Base-by-base conservation (phyloP, 1,140 invertebrate genomes). In the Saccostrea echinata region DNA sequence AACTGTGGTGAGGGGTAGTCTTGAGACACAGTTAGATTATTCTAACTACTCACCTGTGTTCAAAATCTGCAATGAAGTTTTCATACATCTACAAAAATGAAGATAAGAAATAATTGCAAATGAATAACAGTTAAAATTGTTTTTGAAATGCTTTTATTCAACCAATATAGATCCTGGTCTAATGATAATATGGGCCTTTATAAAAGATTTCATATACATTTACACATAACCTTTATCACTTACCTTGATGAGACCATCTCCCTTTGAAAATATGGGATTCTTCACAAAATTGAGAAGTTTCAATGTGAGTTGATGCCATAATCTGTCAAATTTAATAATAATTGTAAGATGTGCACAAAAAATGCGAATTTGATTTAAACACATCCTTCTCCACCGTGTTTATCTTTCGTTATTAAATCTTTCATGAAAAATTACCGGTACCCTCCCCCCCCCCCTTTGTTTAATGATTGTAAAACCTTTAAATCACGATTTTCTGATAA, bases 261-360 rank as follows among this genome's bases (percentile, higher is more conserved):
- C 97, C 93, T 97, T 96, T 91, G 98, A 97, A 80, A 98, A 95
- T 0, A 96, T 94, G 16, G 97, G 97, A 94, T 97, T 96, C 91
- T 97, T 97, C 1, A 99, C 97, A 94, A 99, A 97, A 82, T 96
- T 96, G 52, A 97, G 95, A 52, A 99, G 94, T 95, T 97, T 97
- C 51, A 99, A 94, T 9, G 98, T 99, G 87, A 99, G 94, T 95
- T 99, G 98, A 96, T 99, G 98, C 98, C 98, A 99, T 96, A 99
- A 96, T 95, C 98, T 98, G 88, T 51, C 95, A 93, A 96, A 30
- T 8, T 27, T 30, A 11, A 71, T 6, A 61, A 21, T 21, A 21
- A 61, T 3, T 61, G 6, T 43, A 43, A 3, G 1, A 43, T 43
- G 4, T 43, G 11, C 43, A 43, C 43, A 43, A 43, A 43, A 43